Evolutionary conservation across 2,113 vertebrate species (phyloP).

Genomic region (Crocuta crocuta): DNA sequence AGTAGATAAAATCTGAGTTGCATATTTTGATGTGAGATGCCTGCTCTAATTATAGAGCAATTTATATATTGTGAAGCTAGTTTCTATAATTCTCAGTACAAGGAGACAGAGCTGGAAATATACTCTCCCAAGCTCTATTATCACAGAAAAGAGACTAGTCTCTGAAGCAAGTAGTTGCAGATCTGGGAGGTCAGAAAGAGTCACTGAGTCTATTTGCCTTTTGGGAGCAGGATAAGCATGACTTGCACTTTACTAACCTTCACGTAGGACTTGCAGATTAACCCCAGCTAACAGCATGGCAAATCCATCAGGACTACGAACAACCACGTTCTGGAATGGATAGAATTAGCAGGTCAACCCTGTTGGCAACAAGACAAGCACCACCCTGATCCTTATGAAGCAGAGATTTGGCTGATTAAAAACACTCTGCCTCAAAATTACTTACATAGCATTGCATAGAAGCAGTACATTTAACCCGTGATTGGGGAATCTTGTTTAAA

Average conservation of each 20-base stretch:
- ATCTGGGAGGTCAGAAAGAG: neutral
- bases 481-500: conserved; percentile 6
- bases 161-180: neutral
- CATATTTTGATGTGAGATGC: conserved; percentile 51
- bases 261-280: neutral
- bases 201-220: neutral
- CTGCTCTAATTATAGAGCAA: conserved; percentile 49
- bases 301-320: conserved; percentile 57
- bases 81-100: conserved; percentile 13
- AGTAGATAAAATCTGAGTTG: conserved; percentile 43
- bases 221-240: neutral
- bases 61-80: neutral
- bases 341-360: conserved; percentile 41
- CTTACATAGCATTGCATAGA: neutral
- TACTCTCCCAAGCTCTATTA: neutral
- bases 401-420: conserved; percentile 53
- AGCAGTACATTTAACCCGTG: conserved; percentile 2
- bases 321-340: conserved; percentile 29
- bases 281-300: neutral
- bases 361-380: conserved; percentile 29
- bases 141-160: conserved; percentile 7
- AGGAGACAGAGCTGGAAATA: conserved; percentile 5
- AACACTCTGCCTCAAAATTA: conserved; percentile 26
- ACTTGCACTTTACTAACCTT: neutral
- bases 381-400: conserved; percentile 22